These are phyloP conservation scores for Danaus melanippus DNA, from an alignment of 1,140 invertebrate species.

Conservation along the genomic window DNA sequence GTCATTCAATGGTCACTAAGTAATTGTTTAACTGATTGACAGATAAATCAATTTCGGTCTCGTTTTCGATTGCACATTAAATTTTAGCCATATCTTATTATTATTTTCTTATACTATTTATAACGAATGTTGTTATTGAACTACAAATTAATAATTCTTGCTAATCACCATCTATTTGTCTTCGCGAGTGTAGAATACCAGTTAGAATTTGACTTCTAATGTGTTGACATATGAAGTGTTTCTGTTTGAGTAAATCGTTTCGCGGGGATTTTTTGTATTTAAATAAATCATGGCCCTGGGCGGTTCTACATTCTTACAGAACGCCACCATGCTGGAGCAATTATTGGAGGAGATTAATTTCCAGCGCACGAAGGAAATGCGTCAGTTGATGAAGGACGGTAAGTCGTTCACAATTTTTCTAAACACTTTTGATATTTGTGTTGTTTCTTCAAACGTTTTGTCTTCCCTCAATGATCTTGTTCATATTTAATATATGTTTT, in stretches of 20 bases:
- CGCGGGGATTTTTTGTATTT: constrained; percentile 26
- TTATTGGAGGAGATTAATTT: constrained; percentile 92
- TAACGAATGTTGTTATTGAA: too few species aligned
- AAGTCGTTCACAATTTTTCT: constrained; percentile 28
- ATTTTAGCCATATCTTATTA: neutral
- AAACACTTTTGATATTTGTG: too few species aligned
- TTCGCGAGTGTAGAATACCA: too few species aligned
- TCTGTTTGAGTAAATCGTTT: constrained; percentile 19
- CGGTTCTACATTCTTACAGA: constrained; percentile 74
- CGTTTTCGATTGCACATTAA: neutral
- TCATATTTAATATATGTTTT: too few species aligned
- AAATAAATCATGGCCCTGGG: constrained; percentile 72
- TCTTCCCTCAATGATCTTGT: too few species aligned
- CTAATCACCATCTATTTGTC: too few species aligned
- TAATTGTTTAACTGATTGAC: constrained; percentile 1
- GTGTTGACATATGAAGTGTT: constrained; percentile 33
- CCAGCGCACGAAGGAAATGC: constrained; percentile 90
- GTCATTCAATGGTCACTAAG: too few species aligned
- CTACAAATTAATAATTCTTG: too few species aligned
- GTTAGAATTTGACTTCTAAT: neutral
- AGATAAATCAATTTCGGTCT: constrained; percentile 9
- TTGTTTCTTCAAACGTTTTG: too few species aligned
- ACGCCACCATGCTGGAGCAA: constrained; percentile 85
- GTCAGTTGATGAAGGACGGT: constrained; percentile 90
- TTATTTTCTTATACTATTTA: constrained; percentile 2